Evolutionary conservation across 2,888 invertebrate species (phyloP), one percentile per base, ranked within the genome.

Genomic region (Caenorhabditis uteleia): DNA sequence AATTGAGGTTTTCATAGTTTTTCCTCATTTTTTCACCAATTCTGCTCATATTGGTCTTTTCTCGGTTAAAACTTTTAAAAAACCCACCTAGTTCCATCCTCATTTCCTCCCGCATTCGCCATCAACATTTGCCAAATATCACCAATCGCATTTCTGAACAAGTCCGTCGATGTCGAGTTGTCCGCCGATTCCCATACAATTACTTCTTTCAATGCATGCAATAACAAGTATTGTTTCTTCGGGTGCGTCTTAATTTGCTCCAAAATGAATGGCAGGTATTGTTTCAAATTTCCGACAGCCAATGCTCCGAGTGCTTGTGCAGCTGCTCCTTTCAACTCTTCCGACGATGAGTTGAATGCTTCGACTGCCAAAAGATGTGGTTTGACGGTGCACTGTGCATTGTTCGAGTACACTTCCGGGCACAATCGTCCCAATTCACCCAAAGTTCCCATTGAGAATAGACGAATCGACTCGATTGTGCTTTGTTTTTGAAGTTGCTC

Each of bases 151-250:
- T 68, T 57, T 34, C 45, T 44, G 61, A 75, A 72, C 7, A 65
- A 26, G 16, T 50, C 61, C 7, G 42, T 57, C 3, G 64, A 55
- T n/a, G 33, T 7, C 14, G 56, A 48, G 6, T 36, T 38, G 7
- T 46, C 43, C 14, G 53, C 29, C 10, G 68, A 67, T 38, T 73
- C 70, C 54, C 58, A 68, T 1, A 61, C 68, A 25, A 73, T 73
- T 16, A 92, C 94, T 88, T 98, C 98, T 88, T 97, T 95, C 7
- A 99, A 87, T 1, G 98, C 95, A 86, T 98, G 97, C 62, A 98
- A 86, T 47, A 99, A 87, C 33, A 99, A 87, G 84, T 98, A 98
- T 84, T 98, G 98, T 56, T 93, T 88, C 84, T 92, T 93, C 0
- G 95, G 93, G 83, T 95, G 92, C 33, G 90, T 90, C 79, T 93